Evolutionary conservation across 2,113 vertebrate species (phyloP), one percentile per base, ranked within the genome.

Genomic region (Circaetus cinerascens): DNA sequence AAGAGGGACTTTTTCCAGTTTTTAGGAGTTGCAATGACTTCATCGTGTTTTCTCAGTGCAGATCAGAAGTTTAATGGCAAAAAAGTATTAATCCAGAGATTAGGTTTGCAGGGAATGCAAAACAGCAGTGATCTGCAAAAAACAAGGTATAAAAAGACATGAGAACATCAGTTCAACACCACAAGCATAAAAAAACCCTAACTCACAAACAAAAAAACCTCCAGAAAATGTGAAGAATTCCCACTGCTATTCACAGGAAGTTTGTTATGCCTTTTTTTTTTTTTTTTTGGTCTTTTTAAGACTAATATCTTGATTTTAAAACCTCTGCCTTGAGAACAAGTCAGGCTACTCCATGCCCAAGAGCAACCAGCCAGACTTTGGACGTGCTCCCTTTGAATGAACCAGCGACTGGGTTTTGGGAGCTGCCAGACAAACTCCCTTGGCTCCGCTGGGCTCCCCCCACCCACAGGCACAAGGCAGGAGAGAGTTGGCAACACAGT

Each of bases 1-100:
- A 66, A 94, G 63, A 69, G 41, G n/a, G 68, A 55, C 11, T 93
- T 88, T 74, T 88, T 86, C 88, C 91, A 86, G 55, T 40, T 93
- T 92, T 67, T 51, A 43, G 79, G 79, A 10, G 55, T 90, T 2
- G 3, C 48, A 7, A 30, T 91, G 95, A 93, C 71, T 57, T 90
- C 92, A 86, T 43, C 3, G 1, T 63, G 75, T 92, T 96, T 66
- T 88, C 67, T 67, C n/a, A 10, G 71, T 1, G 3, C 7, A 1
- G 62, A 71, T 45, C 84, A 60, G 57, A 63, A 81, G 7, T 72
- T 79, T 29, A 32, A 76, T 8, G 29, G 84, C 8, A 36, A 53
- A 32, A 74, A 75, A 18, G 30, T 5, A 34, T 69, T 22, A 13
- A 88, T 45, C 53, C 56, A 29, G 38, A 79, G 16, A 22, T 71